A percentile compares a stretch with the other conserved stretches of the same genome.
phyloP scores from a whole-genome alignment of 1,140 invertebrate genomes.

The Orius insidiosus region DNA sequence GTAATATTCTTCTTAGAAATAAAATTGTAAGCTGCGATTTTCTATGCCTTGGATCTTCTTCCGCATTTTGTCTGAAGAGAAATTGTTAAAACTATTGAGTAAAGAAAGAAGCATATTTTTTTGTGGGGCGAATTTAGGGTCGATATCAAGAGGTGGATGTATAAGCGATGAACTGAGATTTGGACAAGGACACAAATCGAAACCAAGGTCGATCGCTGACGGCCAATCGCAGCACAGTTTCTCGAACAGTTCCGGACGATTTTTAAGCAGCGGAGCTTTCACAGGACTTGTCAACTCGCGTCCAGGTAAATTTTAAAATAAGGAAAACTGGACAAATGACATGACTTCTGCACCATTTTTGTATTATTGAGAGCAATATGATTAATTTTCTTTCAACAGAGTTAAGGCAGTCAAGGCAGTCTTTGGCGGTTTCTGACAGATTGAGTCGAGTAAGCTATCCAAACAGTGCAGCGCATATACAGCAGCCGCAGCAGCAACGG shows the following conservation, averaged over 20 bases:
- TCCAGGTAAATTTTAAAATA: constrained; percentile 40
- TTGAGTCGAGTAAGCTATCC: constrained; percentile 49
- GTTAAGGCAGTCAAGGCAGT: constrained; percentile 62
- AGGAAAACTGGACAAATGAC: not conserved
- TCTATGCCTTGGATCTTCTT: no score
- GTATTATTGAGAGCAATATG: not conserved
- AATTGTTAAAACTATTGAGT: constrained; percentile 1
- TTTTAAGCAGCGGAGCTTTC: constrained; percentile 43
- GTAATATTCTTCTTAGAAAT: no score
- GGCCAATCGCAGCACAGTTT: constrained; percentile 74
- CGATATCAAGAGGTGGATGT: constrained; percentile 37
- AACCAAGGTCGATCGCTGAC: constrained; percentile 48
- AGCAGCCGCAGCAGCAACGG: constrained; percentile 35
- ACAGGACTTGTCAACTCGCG: constrained; percentile 55
- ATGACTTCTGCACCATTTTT: not conserved
- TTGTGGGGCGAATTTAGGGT: constrained; percentile 25
- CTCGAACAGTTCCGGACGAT: constrained; percentile 57
- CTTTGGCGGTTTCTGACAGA: constrained; percentile 57
- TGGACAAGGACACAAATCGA: constrained; percentile 30
- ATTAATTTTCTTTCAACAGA: constrained; percentile 34
- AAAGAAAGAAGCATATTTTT: not conserved
- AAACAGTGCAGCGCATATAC: constrained; percentile 26
- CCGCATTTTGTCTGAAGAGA: no score
- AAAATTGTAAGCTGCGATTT: no score
- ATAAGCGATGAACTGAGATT: constrained; percentile 45